A percentile compares a stretch with the other conserved stretches of the same genome.
Evolutionary conservation across 1,140 invertebrate genomes (phyloP).

Genomic region (Macrocentrus cingulum): DNA sequence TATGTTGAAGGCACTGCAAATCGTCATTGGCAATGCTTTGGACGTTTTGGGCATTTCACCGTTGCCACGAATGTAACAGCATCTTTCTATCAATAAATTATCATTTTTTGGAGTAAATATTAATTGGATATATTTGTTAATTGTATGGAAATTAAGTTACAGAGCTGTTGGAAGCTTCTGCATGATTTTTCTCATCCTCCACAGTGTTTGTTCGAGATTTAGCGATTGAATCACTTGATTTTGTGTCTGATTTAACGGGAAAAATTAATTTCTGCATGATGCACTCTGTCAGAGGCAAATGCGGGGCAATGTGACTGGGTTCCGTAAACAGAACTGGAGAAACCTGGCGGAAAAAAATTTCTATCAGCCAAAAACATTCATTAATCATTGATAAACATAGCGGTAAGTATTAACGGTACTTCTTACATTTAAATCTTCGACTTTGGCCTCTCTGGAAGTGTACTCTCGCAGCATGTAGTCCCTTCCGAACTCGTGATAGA

Average conservation of each 20-base stretch:
- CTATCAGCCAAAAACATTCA: not conserved
- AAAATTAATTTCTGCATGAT: conserved; percentile 56
- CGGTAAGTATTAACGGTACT: not conserved
- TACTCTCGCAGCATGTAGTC: conserved; percentile 77
- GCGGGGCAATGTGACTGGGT: conserved; percentile 61
- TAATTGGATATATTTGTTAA: conserved; percentile 1
- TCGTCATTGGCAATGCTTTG: conserved; percentile 65
- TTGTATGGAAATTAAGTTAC: no score
- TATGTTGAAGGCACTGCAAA: conserved; percentile 65
- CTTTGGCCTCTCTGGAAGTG: conserved; percentile 72
- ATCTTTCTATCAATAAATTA: conserved; percentile 1
- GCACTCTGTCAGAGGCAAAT: conserved; percentile 56
- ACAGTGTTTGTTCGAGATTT: conserved; percentile 25
- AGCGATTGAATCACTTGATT: conserved; percentile 35
- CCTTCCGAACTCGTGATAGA: conserved; percentile 81
- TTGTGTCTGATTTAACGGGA: conserved; percentile 26
- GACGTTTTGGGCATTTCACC: conserved; percentile 66
- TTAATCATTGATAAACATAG: not conserved
- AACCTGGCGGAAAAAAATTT: conserved; percentile 42
- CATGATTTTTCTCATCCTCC: not conserved
- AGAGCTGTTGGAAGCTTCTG: no score
- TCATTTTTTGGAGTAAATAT: conserved; percentile 8
- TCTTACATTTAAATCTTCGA: conserved; percentile 62
- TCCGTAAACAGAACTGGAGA: conserved; percentile 58
- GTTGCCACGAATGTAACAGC: conserved; percentile 65